Base-by-base conservation (phyloP, 2,113 vertebrate species). In the Seriola rivoliana region DNA sequence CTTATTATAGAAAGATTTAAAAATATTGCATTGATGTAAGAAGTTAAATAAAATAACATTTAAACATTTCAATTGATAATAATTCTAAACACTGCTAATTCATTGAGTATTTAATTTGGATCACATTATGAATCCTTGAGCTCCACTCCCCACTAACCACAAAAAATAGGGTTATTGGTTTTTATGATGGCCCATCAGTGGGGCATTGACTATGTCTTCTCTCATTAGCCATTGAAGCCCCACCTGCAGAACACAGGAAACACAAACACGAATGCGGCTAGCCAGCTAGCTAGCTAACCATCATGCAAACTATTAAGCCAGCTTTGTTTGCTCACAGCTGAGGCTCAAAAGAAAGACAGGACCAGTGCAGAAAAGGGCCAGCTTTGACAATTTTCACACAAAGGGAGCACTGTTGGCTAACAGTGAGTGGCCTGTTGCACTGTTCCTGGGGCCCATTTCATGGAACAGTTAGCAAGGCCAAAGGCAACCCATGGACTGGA, bases 401-500 rank as follows among this genome's bases (percentile, higher is more conserved):
- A 96, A 96, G 93, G 92, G 85, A 77, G 94, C 95, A 97, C 94
- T 97, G 96, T 97, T 92, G 95, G 94, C 89, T 95, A 96, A 95
- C 95, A 96, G 96, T 95, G 92, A 95, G 94, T 91, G 85, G 95
- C 93, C 93, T 95, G 92, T 96, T 95, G 93, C 89, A 78, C 92
- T 94, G 91, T 94, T 95, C 92, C 94, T 95, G 95, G 94, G 93
- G 94, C 90, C 77, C 91, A 95, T 96, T 97, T 97, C 94, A 96
- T 95, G 95, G 94, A 95, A 95, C 93, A 95, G 93, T 95, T 96
- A 97, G 95, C 93, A 95, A 93, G 94, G 93, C 96, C 94, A 96
- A 93, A 94, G 95, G 93, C 91, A 95, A 86, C 91, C 95, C 91
- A 87, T 95, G 94, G 94, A 94, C 86, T 94, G 93, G 94, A 93